Base-by-base conservation (phyloP, 2,888 invertebrate genomes). In the Tinea trinotella region DNA sequence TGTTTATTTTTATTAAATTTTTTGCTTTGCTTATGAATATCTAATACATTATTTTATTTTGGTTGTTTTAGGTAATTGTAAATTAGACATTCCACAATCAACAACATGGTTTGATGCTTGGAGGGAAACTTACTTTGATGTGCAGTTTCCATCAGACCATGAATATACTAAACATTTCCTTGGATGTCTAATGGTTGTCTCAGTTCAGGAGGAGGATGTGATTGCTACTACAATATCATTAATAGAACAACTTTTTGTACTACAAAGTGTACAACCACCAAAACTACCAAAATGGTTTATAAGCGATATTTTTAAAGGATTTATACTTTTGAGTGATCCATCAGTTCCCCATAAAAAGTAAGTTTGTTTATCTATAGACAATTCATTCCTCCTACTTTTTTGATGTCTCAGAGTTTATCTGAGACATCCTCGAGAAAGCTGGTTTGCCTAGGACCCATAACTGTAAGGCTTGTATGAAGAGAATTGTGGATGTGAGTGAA, bases 31-130 rank as follows among this genome's bases (percentile, higher is more conserved):
- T n/a, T n/a, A n/a, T n/a, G n/a, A n/a, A n/a, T n/a, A n/a, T n/a
- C n/a, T n/a, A n/a, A n/a, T n/a, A n/a, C n/a, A n/a, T n/a, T n/a
- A n/a, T n/a, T n/a, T n/a, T n/a, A n/a, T n/a, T n/a, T n/a, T n/a
- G n/a, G n/a, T n/a, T n/a, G n/a, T 76, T 72, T 10, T 69, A 89
- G 89, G 83, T 36, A 76, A 85, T 44, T 81, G 87, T 57, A 87
- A 88, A 62, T 75, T 95, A 58, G 90, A 92, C 62, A 87, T 94
- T 62, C 95, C 95, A 22, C 83, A 90, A 34, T 88, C 91, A 7
- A 94, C 95, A 54, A 93, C 96, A 10, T 99, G 99, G 98, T 99
- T 95, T 87, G 97, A 98, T 75, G 90, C 93, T 7, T 99, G 97
- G 95, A 89, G 97, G 64, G 96, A 97, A 64, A 93, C 93, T 20